phyloP scores from a whole-genome alignment of 2,888 invertebrate species.

The Torymus tubicola region DNA sequence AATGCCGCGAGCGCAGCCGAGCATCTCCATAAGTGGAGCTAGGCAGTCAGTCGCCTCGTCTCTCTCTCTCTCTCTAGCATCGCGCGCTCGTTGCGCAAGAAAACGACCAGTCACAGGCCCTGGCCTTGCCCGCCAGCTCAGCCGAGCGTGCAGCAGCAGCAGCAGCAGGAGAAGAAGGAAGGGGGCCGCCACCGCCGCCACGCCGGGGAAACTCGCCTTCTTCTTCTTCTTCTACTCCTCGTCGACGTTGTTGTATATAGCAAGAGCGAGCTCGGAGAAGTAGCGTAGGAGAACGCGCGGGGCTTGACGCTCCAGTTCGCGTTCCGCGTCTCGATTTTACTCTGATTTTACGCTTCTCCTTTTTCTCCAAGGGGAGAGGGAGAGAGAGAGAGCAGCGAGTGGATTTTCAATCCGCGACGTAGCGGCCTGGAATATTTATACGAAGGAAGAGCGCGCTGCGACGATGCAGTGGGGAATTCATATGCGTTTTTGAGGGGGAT shows the following conservation, averaged over 20 bases:
- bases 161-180: neutral
- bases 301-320: slow-evolving; percentile 53
- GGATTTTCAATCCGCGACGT: neutral
- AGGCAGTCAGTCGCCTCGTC: neutral
- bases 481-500: no score
- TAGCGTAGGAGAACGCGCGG: slow-evolving; percentile 3
- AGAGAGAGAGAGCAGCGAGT: neutral
- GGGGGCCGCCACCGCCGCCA: neutral
- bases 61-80: no score
- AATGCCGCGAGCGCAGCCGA: neutral
- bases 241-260: no score
- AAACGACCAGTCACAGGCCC: slow-evolving; percentile 67
- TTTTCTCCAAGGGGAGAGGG: neutral
- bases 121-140: slow-evolving; percentile 69
- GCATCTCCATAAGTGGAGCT: slow-evolving; percentile 47
- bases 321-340: slow-evolving; percentile 42
- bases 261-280: neutral
- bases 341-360: slow-evolving; percentile 24
- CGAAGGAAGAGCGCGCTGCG: no score
- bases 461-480: no score
- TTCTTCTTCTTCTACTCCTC: neutral
- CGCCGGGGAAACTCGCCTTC: neutral
- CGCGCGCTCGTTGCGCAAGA: slow-evolving; percentile 66
- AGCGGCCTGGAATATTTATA: no score
- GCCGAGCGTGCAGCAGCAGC: slow-evolving; percentile 6